Percentiles rank a stretch among this genome's conserved stretches.
phyloP scores from a whole-genome alignment of 2,113 vertebrate genomes.

The Charadrius vociferus region DNA sequence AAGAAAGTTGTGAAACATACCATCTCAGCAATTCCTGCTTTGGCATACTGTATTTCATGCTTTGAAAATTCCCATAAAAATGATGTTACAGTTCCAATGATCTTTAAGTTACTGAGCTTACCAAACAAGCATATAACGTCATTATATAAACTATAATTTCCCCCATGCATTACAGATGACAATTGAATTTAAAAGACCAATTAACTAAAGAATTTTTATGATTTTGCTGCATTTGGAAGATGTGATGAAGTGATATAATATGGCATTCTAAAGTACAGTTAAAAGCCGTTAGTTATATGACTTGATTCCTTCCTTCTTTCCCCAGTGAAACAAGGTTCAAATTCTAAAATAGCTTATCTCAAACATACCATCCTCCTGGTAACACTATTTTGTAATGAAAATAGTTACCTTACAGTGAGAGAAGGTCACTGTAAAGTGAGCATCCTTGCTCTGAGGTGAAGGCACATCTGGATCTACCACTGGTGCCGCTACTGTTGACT shows the following conservation, averaged over 20 bases:
- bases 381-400: not conserved
- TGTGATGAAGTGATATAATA: not conserved
- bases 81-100: not conserved
- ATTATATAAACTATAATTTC: not conserved
- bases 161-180: not conserved
- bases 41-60: not conserved
- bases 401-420: slow-evolving; percentile 88
- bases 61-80: not conserved
- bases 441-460: slow-evolving; percentile 81
- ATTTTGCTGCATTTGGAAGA: not conserved
- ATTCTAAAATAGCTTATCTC: not conserved
- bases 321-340: not conserved
- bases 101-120: not conserved
- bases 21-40: not conserved
- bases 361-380: not conserved
- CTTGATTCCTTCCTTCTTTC: not conserved
- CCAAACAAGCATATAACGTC: not conserved
- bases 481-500: slow-evolving; percentile 90
- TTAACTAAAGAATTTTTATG: not conserved
- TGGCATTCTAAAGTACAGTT: not conserved
- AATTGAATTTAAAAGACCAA: not conserved
- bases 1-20: not conserved
- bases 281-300: not conserved
- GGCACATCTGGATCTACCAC: slow-evolving; percentile 93
- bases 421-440: slow-evolving; percentile 90